Evolutionary conservation across 2,888 invertebrate species (phyloP), one percentile per base, ranked within the genome.

Genomic region (Aphodius granarius): DNA sequence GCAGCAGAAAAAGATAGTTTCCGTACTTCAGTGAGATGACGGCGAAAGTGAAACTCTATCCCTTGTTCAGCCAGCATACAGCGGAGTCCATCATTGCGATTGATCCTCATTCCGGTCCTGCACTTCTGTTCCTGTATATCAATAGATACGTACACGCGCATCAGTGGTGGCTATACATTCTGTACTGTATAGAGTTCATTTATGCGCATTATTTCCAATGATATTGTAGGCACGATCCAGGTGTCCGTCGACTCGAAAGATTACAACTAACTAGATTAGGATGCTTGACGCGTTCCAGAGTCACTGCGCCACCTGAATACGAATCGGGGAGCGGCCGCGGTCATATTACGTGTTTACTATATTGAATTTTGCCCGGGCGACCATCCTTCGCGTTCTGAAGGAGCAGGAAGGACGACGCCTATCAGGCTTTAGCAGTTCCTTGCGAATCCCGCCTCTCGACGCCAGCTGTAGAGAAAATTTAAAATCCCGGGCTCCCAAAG

Each of bases 281-380:
- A 72, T 63, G 72, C 72, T 72, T 63, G 72, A 72, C 72, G 63
- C 62, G 72, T 72, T 43, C 62, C 43, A 43, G 43, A 18, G 63
- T 43, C 72, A 19, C 63, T 43, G 63, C 72, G 43, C 63, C 72
- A 43, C 63, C 43, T 72, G 72, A 43, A 72, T 72, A 72, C 19
- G n/a, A n/a, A 72, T 43, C 72, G 63, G 62, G 62, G 72, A 15
- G 63, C 19, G 43, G 63, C 72, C 20, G 68, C 21, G 68, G 72
- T 72, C 72, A 63, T 63, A 72, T 72, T 72, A 72, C 72, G 72
- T 72, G 72, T 72, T 72, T 72, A 72, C 72, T 72, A 63, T 72
- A 72, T 72, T 72, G 72, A 72, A 72, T 72, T 72, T 72, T 43
- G 43, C 43, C 43, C 43, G 43, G 43, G 43, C 43, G 43, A 43